Conservation (phyloP, 2,797 vertebrate species). For the Trachops cirrhosus region DNA sequence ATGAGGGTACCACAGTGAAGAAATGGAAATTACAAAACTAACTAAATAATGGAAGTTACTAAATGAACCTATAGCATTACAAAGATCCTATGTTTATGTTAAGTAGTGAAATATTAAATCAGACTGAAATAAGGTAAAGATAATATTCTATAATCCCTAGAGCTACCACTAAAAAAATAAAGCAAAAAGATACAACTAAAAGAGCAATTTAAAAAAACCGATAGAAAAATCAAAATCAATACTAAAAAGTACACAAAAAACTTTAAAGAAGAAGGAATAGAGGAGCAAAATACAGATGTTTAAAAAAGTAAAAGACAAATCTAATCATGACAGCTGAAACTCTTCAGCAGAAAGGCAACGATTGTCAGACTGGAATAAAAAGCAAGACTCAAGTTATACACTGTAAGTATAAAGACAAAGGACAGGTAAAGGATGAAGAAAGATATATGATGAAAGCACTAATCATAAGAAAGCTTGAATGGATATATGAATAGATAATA, state of each 20-base stretch:
- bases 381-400: not conserved
- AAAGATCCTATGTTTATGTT: not conserved
- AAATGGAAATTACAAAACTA: not conserved
- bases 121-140: not conserved
- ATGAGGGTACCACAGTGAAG: not conserved
- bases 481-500: not conserved
- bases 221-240: not conserved
- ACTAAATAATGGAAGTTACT: not conserved
- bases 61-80: not conserved
- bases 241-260: not conserved
- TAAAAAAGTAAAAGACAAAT: not conserved
- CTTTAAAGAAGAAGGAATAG: not conserved
- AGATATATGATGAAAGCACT: not conserved
- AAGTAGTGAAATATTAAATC: not conserved
- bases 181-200: not conserved
- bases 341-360: not conserved
- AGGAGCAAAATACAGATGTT: not conserved
- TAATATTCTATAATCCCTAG: not conserved
- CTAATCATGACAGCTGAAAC: not conserved
- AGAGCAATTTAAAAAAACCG: not conserved
- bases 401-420: not conserved
- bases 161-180: not conserved
- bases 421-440: not conserved
- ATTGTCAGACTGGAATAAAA: not conserved
- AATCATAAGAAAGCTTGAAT: not conserved